phyloP scores from a whole-genome alignment of 1,140 invertebrate species.

The Achroia grisella region DNA sequence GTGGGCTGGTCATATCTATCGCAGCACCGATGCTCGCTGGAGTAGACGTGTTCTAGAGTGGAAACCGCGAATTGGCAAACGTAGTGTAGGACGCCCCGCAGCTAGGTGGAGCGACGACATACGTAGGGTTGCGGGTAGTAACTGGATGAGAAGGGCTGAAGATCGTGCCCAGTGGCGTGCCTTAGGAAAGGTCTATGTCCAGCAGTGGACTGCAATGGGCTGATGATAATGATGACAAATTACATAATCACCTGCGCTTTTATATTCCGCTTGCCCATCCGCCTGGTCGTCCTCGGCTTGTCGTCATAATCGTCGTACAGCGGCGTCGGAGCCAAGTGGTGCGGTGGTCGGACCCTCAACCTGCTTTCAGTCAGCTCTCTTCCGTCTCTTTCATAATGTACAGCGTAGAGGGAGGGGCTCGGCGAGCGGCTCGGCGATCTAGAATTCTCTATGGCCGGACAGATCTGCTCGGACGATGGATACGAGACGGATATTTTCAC shows the following conservation, averaged over 20 bases:
- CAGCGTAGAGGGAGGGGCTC: constrained; percentile 72
- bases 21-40: no score
- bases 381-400: constrained; percentile 76
- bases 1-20: no score
- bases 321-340: constrained; percentile 59
- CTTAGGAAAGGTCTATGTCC: no score
- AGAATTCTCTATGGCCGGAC: constrained; percentile 59
- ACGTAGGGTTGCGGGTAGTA: no score
- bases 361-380: constrained; percentile 63
- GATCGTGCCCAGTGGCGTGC: no score
- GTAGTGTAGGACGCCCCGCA: no score
- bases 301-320: constrained; percentile 73
- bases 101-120: no score
- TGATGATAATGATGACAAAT: no score
- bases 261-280: constrained; percentile 89
- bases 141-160: no score
- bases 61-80: no score
- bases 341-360: constrained; percentile 38
- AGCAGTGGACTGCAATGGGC: no score
- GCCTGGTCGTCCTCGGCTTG: constrained; percentile 78
- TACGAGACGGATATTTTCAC: constrained; percentile 89
- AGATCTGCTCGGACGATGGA: constrained; percentile 84
- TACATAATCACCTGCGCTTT: constrained; percentile 77
- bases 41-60: no score
- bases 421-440: constrained; percentile 56